These are phyloP conservation scores for Coreoperca whiteheadi DNA, from an alignment of 2,113 vertebrate genomes.

Conservation along the genomic window DNA sequence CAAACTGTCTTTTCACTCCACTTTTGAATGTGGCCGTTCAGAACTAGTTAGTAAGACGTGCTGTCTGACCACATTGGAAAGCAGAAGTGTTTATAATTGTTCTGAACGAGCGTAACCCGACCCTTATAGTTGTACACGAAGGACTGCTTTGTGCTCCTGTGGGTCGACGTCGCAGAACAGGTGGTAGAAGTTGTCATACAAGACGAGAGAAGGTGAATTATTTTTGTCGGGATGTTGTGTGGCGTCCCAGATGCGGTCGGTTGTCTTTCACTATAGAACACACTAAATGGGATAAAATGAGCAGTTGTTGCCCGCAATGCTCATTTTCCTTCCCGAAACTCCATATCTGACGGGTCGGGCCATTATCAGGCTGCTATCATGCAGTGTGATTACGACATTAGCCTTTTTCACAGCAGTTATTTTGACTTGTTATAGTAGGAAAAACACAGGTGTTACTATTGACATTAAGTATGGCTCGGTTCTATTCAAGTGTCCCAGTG, in stretches of 20 bases:
- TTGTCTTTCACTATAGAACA: neutral
- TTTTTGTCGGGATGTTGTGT: neutral
- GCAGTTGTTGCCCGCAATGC: neutral
- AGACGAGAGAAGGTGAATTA: neutral
- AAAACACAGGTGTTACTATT: neutral
- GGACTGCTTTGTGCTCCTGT: neutral
- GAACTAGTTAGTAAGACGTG: neutral
- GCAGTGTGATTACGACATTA: neutral
- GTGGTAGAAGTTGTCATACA: neutral
- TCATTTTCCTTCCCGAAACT: neutral
- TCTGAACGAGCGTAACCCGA: neutral
- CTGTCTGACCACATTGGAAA: too few relatives aligned
- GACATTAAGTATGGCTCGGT: neutral
- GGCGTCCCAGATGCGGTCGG: neutral
- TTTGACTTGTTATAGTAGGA: neutral
- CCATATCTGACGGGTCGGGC: neutral
- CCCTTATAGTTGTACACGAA: neutral
- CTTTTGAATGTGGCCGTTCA: neutral
- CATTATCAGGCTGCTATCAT: neutral
- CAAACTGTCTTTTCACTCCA: neutral
- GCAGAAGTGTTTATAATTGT: too few relatives aligned
- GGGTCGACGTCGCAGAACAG: neutral
- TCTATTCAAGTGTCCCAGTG: neutral
- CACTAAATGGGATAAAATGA: neutral
- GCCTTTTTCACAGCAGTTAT: neutral